Evolutionary conservation across 2,113 vertebrate genomes (phyloP), one percentile per base, ranked within the genome.

Genomic region (Gobiocypris rarus): DNA sequence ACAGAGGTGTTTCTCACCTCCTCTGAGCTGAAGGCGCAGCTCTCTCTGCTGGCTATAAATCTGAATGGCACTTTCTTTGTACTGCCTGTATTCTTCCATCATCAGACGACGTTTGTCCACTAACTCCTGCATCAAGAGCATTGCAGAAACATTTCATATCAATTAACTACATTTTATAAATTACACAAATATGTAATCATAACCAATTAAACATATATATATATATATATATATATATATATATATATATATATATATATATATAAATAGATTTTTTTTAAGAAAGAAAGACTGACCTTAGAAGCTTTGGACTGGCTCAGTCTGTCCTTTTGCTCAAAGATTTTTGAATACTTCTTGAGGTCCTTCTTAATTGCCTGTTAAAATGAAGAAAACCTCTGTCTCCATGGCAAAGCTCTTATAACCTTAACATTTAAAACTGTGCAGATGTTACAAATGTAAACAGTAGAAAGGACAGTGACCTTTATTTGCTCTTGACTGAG

Each of bases 271-370:
- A n/a, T n/a, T 31, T 31, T 31, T 31, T 31, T 31, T 5, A 45
- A 50, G 3, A 50, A 50, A 50, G 13, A 15, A 50, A 50, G 48
- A 50, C 14, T 17, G 90, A 97, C 98, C 97, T 99, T 99, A 2
- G 98, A 99, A 59, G 98, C 97, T 95, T 99, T 99, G 78, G 97
- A 97, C 85, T 99, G 98, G 92, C 97, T 99, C 90, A 98, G 88
- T 83, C 98, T 97, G 94, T 99, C 98, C 89, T 99, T 99, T 94
- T 99, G 98, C 90, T 99, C 97, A 92, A 99, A 99, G 91, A 99
- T 99, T 94, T 99, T 99, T 0, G 97, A 98, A 83, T 99, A 99
- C 80, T 97, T 99, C 94, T 99, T 99, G 84, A 99, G 94, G 86
- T 99, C 97, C 89, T 99, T 99, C 89, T 98, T 98, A 91, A 99